A percentile compares a stretch with the other conserved stretches of the same genome.
Conservation (phyloP, 1,140 invertebrate genomes). For the Drosophila repleta region DNA sequence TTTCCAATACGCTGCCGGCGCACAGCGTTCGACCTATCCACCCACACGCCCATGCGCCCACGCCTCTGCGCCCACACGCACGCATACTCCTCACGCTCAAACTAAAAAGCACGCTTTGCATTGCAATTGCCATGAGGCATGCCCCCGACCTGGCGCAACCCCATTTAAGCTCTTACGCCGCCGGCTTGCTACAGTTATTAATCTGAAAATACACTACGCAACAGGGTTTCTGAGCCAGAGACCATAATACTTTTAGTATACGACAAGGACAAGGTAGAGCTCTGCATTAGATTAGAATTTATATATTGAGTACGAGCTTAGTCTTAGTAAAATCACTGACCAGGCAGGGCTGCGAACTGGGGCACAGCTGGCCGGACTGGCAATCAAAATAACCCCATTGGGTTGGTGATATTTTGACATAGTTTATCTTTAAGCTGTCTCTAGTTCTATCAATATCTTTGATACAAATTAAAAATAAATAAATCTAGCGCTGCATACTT, state of each 20-base stretch:
- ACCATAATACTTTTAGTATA: background rate
- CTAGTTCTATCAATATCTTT: too few relatives aligned
- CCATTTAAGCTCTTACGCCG: slow-evolving; percentile 49
- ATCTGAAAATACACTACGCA: slow-evolving; percentile 60
- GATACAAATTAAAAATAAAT: background rate
- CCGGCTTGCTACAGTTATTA: slow-evolving; percentile 71
- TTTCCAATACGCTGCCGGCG: slow-evolving; percentile 65
- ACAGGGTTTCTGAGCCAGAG: background rate
- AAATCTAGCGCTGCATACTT: slow-evolving; percentile 30
- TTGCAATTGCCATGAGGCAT: slow-evolving; percentile 62
- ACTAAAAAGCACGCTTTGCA: slow-evolving; percentile 62
- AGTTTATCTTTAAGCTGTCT: too few relatives aligned
- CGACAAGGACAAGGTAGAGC: background rate
- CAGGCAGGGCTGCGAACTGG: too few relatives aligned
- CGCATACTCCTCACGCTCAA: slow-evolving; percentile 27
- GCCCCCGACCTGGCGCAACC: slow-evolving; percentile 26
- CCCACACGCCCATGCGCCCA: slow-evolving; percentile 24
- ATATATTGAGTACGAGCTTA: too few relatives aligned
- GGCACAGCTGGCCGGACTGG: too few relatives aligned
- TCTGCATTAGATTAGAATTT: background rate
- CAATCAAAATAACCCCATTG: too few relatives aligned
- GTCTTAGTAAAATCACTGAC: too few relatives aligned
- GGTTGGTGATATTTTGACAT: too few relatives aligned
- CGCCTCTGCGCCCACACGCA: slow-evolving; percentile 19
- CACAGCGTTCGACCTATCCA: slow-evolving; percentile 10